Percentiles rank a stretch among this genome's conserved stretches.
Conservation (phyloP, 2,797 vertebrate species). For the Parambassis ranga region DNA sequence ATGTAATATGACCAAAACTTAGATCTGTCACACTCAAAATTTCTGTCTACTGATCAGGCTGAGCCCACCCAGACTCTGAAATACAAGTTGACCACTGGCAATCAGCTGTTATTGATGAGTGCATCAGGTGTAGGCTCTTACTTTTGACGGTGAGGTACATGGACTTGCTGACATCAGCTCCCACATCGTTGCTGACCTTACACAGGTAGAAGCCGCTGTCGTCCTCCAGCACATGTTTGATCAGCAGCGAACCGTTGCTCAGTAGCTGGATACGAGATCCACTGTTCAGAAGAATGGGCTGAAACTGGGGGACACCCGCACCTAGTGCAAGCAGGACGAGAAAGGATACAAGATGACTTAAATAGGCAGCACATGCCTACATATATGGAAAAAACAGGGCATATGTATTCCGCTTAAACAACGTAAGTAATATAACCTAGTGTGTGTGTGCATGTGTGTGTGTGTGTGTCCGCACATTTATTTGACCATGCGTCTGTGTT, state of each 20-base stretch:
- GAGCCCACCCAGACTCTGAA: not conserved
- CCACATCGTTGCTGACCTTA: slow-evolving; percentile 99
- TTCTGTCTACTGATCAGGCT: not conserved
- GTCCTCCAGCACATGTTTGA: slow-evolving; percentile 97
- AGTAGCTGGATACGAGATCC: slow-evolving; percentile 92
- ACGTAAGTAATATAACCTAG: slow-evolving; percentile 13
- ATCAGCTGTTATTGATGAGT: slow-evolving; percentile 19
- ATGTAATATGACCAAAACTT: too few relatives aligned
- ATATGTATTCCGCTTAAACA: not conserved
- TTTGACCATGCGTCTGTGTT: slow-evolving; percentile 55
- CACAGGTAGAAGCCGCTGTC: slow-evolving; percentile 99
- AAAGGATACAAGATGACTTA: not conserved
- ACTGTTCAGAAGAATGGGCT: slow-evolving; percentile 92
- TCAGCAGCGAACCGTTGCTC: slow-evolving; percentile 93
- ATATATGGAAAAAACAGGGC: not conserved
- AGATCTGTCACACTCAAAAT: too few relatives aligned
- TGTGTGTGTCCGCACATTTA: slow-evolving; percentile 10
- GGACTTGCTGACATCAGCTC: slow-evolving; percentile 99
- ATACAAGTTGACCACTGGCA: slow-evolving; percentile 17
- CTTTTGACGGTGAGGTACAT: slow-evolving; percentile 95
- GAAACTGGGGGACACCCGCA: slow-evolving; percentile 96
- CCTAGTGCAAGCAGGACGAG: slow-evolving; percentile 70
- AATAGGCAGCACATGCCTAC: not conserved
- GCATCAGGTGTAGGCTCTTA: slow-evolving; percentile 49
- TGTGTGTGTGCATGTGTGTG: slow-evolving; percentile 12